A percentile compares a stretch with the other conserved stretches of the same genome.
These are phyloP conservation scores for Clarias fuscus DNA, from an alignment of 2,797 vertebrate genomes.

Conservation along the genomic window DNA sequence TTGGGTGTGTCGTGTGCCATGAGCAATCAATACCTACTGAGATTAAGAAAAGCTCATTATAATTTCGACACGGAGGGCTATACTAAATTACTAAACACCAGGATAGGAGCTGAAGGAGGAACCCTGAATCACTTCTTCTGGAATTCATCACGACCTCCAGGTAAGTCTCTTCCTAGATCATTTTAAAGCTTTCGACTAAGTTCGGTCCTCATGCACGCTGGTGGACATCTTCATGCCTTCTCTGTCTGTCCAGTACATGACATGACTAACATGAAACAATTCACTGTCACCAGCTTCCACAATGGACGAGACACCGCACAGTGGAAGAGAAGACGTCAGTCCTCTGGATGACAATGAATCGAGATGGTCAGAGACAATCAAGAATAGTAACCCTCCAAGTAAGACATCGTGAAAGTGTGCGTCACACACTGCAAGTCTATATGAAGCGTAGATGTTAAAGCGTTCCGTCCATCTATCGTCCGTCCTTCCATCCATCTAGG, in stretches of 20 bases:
- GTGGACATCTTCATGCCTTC: background rate
- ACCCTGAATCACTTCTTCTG: constrained; percentile 42
- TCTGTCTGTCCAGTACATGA: background rate
- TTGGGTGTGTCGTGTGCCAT: constrained; percentile 59
- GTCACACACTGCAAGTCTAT: background rate
- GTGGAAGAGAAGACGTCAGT: constrained; percentile 21
- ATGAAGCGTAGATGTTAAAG: background rate
- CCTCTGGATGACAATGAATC: constrained; percentile 28
- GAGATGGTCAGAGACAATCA: constrained; percentile 40
- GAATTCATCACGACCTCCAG: constrained; percentile 46
- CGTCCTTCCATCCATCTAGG: background rate
- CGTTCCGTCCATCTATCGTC: background rate
- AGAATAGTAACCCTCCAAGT: constrained; percentile 20
- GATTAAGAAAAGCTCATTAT: constrained; percentile 42
- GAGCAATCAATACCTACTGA: constrained; percentile 49
- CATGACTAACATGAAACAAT: constrained; percentile 16
- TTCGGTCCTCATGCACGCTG: no score
- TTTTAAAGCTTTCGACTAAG: background rate
- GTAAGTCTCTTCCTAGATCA: constrained; percentile 12
- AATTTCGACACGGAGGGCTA: constrained; percentile 26
- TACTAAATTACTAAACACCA: constrained; percentile 24
- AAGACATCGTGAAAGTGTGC: background rate
- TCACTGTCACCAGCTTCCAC: constrained; percentile 30
- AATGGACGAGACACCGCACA: constrained; percentile 37
- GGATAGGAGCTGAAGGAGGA: constrained; percentile 19